Conservation (phyloP, 2,113 vertebrate species). For the Sylvietta virens region DNA sequence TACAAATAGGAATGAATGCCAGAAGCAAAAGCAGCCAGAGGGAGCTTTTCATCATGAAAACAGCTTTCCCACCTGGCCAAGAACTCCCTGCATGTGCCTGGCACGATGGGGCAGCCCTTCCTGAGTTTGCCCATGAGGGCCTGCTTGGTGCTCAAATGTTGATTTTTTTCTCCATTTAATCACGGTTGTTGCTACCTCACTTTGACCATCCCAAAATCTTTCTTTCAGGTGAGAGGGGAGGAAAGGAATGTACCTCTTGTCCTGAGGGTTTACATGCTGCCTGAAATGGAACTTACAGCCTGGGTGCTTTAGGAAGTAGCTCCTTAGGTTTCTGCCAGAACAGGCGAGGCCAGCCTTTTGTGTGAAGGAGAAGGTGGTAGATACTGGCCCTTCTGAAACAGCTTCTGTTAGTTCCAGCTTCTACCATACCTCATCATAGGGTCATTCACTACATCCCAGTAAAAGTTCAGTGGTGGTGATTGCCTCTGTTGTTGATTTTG, state of each 20-base stretch:
- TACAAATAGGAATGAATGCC: background rate
- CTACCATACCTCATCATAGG: background rate
- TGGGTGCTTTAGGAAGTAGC: background rate
- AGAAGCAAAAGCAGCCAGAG: background rate
- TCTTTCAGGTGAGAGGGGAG: background rate
- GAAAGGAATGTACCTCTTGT: background rate
- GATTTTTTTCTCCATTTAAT: background rate
- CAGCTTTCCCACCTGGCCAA: background rate
- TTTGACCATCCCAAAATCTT: background rate
- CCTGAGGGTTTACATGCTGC: background rate
- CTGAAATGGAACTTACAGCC: background rate
- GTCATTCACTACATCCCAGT: background rate
- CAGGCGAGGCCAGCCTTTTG: background rate
- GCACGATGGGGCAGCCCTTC: background rate
- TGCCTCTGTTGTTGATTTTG: background rate
- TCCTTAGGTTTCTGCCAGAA: background rate
- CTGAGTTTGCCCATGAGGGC: accelerated
- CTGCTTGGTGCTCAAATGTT: background rate
- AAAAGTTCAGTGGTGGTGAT: background rate
- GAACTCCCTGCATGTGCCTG: background rate
- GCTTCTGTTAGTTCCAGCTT: background rate
- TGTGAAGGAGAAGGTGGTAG: background rate
- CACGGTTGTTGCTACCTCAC: background rate
- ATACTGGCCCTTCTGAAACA: background rate
- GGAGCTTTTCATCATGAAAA: slow-evolving; percentile 21